A percentile compares a stretch with the other conserved stretches of the same genome.
Evolutionary conservation across 2,888 invertebrate genomes (phyloP).

Genomic region (Leptothorax acervorum): DNA sequence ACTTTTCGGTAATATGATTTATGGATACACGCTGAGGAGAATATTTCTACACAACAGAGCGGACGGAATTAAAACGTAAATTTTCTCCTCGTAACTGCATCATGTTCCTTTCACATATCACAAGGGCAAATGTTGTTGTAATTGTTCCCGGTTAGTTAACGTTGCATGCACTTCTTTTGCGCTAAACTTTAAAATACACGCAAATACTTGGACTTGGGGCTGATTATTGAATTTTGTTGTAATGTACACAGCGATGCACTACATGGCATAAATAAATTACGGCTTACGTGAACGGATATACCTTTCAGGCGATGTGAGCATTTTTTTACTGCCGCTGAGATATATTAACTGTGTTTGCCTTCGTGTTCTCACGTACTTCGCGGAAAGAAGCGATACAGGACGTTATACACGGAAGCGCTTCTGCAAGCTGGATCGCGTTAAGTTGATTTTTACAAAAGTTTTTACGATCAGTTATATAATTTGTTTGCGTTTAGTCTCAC

Average conservation of each 20-base stretch:
- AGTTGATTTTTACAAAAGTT: slow-evolving; percentile 41
- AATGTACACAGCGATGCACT: not conserved
- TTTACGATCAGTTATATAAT: slow-evolving; percentile 61
- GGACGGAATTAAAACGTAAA: not conserved
- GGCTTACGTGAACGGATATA: not conserved
- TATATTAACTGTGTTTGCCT: not conserved
- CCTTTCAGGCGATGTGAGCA: not conserved
- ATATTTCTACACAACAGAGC: not conserved
- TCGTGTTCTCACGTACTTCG: slow-evolving; percentile 10
- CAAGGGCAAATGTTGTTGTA: not conserved
- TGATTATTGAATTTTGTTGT: slow-evolving; percentile 42
- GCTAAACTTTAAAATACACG: not conserved
- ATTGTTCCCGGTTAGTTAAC: slow-evolving; percentile 12
- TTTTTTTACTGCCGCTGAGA: slow-evolving; percentile 8
- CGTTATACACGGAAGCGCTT: slow-evolving; percentile 4
- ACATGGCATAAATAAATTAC: slow-evolving; percentile 29
- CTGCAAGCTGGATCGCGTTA: slow-evolving; percentile 3
- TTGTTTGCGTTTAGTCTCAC: slow-evolving; percentile 54
- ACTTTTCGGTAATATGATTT: slow-evolving; percentile 29
- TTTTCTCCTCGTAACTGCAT: slow-evolving; percentile 17
- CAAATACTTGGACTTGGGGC: not conserved
- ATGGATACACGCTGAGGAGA: not conserved
- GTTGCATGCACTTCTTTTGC: slow-evolving; percentile 2
- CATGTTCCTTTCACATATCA: not conserved
- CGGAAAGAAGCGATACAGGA: slow-evolving; percentile 8